Percentiles rank a stretch among this genome's conserved stretches.
phyloP scores from a whole-genome alignment of 2,888 invertebrate species.

The Gastracanthus pulcherrimus region DNA sequence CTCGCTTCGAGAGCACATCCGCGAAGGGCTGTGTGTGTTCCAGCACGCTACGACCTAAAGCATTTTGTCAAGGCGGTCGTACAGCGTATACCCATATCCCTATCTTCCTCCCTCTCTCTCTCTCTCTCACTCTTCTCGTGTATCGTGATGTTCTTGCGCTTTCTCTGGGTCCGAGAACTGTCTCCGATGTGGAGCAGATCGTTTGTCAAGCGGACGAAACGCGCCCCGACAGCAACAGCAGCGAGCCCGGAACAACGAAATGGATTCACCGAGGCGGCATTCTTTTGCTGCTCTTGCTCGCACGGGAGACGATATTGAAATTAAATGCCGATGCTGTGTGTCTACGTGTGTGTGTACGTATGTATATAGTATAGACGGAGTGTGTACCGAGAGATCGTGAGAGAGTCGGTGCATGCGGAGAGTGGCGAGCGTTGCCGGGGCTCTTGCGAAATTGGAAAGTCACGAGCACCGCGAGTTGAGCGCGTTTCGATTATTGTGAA shows the following conservation, averaged over 20 bases:
- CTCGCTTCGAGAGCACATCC: too few relatives aligned
- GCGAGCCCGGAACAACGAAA: too few relatives aligned
- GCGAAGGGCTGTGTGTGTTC: background rate
- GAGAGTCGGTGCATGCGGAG: background rate
- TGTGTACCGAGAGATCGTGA: slow-evolving; percentile 6
- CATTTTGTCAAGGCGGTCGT: slow-evolving; percentile 14
- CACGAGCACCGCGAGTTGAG: slow-evolving; percentile 15
- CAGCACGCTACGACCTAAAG: background rate
- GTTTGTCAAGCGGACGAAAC: slow-evolving; percentile 36
- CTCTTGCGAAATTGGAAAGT: slow-evolving; percentile 51
- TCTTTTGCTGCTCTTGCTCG: background rate
- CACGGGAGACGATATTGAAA: slow-evolving; percentile 18
- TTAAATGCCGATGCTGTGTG: slow-evolving; percentile 10
- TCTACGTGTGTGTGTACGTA: too few relatives aligned
- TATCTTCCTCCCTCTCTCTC: background rate
- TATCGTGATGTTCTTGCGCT: background rate
- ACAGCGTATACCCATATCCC: background rate
- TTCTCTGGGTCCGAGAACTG: background rate
- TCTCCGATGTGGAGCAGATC: slow-evolving; percentile 9
- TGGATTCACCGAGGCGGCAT: too few relatives aligned
- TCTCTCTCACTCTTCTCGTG: background rate
- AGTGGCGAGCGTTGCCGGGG: background rate
- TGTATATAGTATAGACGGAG: too few relatives aligned
- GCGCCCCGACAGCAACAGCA: slow-evolving; percentile 14
- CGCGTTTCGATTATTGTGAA: too few relatives aligned